These are phyloP conservation scores for Rhinella marina DNA, from an alignment of 2,797 vertebrate species.

Conservation along the genomic window DNA sequence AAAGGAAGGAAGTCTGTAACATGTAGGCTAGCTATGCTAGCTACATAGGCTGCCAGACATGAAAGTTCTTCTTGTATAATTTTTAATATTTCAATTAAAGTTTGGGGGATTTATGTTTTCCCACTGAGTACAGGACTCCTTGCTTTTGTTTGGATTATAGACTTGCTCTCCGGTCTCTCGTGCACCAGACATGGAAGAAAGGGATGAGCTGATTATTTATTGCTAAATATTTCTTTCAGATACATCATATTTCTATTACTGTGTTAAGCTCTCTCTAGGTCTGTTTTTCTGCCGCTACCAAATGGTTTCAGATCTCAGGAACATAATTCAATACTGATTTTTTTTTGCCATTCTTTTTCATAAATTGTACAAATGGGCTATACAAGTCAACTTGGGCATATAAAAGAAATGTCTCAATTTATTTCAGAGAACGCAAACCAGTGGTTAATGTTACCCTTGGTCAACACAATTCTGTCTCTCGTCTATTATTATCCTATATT, in stretches of 20 bases:
- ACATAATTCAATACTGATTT: slow-evolving; percentile 17
- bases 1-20: too few relatives aligned
- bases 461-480: slow-evolving; percentile 1
- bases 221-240: neutral
- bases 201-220: neutral
- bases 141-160: too few relatives aligned
- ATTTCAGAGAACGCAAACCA: slow-evolving; percentile 6
- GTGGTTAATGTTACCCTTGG: slow-evolving; percentile 33
- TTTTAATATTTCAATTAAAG: too few relatives aligned
- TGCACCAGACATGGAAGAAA: too few relatives aligned
- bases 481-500: slow-evolving; percentile 45
- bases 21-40: too few relatives aligned
- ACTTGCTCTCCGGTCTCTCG: too few relatives aligned
- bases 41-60: too few relatives aligned
- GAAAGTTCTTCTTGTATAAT: too few relatives aligned
- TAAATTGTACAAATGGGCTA: slow-evolving; percentile 38
- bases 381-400: slow-evolving; percentile 26
- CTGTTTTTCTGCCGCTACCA: neutral
- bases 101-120: too few relatives aligned
- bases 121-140: too few relatives aligned
- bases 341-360: neutral
- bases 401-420: slow-evolving; percentile 38
- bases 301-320: neutral
- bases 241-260: neutral
- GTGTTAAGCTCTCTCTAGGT: neutral